Base-by-base conservation (phyloP, 2,888 invertebrate species). In the Hirtodrosophila duncani region DNA sequence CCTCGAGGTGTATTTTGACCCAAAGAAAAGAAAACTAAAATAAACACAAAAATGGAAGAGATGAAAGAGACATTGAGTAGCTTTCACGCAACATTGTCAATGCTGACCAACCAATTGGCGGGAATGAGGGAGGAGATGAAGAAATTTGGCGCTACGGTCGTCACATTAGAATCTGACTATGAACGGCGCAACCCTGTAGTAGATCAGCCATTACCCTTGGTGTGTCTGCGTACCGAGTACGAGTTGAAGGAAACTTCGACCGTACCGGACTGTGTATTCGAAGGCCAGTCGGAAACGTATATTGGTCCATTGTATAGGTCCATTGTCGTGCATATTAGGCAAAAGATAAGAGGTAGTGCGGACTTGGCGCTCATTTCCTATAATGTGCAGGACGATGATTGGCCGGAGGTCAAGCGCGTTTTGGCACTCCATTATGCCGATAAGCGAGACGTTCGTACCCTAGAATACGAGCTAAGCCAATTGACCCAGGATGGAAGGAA, bases 191-290 rank as follows among this genome's bases (percentile, higher is more conserved):
- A 24, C n/a, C n/a, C n/a, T 3, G 26, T n/a, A n/a, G n/a, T 24
- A n/a, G 9, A 9, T n/a, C 4, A 24, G 26, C 26, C 26, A 7
- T 3, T n/a, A 3, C 9, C 26, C 9, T 24, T 24, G 3, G n/a
- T 3, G 6, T 3, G 4, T 3, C 26, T 9, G 6, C n/a, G 26
- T n/a, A 24, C 4, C 2, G 21, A 34, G 11, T 21, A 11, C 13
- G 34, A 34, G 1, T 13, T 27, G 6, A 38, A 17, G 17, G 18
- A 38, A 18, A 38, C 27, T 10, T 14, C 26, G 7, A 38, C 26
- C 3, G 20, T 44, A 17, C 36, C 44, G 7, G 44, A 45, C 29
- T 45, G 44, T 11, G 36, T 14, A 4, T 21, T 45, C 9, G 42
- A 42, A n/a, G 42, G 42, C 0, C 3, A 24, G 8, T 3, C 14